Base-by-base conservation (phyloP, 2,113 vertebrate genomes). In the Picathartes gymnocephalus region DNA sequence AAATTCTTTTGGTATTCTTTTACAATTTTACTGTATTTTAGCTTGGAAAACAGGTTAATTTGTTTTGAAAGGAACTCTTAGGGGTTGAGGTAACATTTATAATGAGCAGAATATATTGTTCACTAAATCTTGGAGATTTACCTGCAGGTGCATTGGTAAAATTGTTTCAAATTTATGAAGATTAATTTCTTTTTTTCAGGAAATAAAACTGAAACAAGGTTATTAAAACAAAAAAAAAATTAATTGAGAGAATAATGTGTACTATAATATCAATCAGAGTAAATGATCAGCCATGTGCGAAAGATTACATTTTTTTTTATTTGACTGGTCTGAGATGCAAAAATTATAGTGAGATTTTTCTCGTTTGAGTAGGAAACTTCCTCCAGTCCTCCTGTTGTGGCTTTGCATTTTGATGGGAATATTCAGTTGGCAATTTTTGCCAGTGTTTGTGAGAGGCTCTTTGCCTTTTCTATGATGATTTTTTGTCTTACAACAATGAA, bases 21-120 rank as follows among this genome's bases (percentile, higher is more conserved):
- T 35, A 50, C 6, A 25, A 15, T 57, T 79, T 69, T 7, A 31
- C 9, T 53, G 11, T 50, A 22, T 42, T 81, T 77, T 77, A 35
- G 4, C 28, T 73, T 64, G 24, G 39, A 81, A 88, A 85, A 66
- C 10, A 44, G 2, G 9, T 54, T 27, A 4, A 30, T 40, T 47
- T 58, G 22, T 54, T 51, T 71, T 35, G 13, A 35, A 91, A 71
- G 35, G 28, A n/a, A 10, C 6, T 51, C 30, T 27, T 44, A 5
- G 6, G 5, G 1, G 0, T 3, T 53, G 10, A 4, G 20, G 4
- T 11, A 64, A 16, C 48, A 50, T 28, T 35, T 72, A 18, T 18
- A 65, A 51, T 24, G 51, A 68, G 31, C 4, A 15, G 15, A 12
- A 77, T 66, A 37, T 21, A 2, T 28, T 74, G 16, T 25, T 71